Evolutionary conservation across 2,113 vertebrate species (phyloP).

Genomic region (Labeo rohita): DNA sequence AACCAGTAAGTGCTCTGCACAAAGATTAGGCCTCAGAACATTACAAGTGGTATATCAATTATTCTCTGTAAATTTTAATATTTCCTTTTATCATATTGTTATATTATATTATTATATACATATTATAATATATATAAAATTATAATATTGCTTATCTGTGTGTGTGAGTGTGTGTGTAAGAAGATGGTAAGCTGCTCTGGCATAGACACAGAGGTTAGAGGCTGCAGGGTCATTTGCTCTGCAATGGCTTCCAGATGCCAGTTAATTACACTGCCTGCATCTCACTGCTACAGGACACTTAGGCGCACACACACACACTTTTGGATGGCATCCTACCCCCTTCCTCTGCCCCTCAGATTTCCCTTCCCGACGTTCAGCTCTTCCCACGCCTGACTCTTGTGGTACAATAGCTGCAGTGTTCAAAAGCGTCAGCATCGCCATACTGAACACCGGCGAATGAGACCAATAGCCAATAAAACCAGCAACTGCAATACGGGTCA

Average conservation of each 20-base stretch:
- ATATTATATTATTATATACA: too few species aligned
- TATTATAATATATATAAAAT: too few species aligned
- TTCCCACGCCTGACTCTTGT: constrained; percentile 60
- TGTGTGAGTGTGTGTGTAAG: constrained; percentile 42
- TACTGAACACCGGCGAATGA: constrained; percentile 66
- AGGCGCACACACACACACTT: not conserved
- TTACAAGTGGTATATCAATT: too few species aligned
- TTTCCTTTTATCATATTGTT: too few species aligned
- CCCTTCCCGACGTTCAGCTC: not conserved
- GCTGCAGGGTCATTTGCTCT: constrained; percentile 74
- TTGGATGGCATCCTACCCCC: constrained; percentile 30
- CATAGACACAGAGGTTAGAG: constrained; percentile 73
- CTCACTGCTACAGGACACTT: constrained; percentile 61
- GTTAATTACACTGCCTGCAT: constrained; percentile 81
- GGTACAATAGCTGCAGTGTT: constrained; percentile 73
- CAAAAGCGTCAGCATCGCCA: constrained; percentile 63
- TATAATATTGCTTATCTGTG: too few species aligned
- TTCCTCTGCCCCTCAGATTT: constrained; percentile 5
- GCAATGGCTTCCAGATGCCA: constrained; percentile 95
- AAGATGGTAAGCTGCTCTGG: constrained; percentile 64
- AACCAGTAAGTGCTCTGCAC: too few species aligned
- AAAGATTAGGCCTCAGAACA: too few species aligned
- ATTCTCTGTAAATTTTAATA: too few species aligned
- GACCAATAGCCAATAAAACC: constrained; percentile 70
- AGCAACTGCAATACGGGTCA: constrained; percentile 73